Evolutionary conservation across 1,140 invertebrate species (phyloP).

Genomic region (Drosophila subpulchrella): DNA sequence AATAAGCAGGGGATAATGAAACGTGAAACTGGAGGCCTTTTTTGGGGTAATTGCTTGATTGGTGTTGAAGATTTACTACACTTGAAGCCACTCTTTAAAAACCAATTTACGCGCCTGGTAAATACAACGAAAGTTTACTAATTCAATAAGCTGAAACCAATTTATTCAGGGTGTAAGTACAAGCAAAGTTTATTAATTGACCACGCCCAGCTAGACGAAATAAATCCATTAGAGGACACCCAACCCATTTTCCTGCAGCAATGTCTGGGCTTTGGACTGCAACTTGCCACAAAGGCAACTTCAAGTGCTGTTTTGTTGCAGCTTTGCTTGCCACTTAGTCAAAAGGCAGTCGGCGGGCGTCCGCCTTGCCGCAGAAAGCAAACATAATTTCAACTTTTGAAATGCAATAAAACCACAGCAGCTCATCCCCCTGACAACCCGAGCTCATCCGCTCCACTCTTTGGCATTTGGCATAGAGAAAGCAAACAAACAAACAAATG

Average conservation of each 20-base stretch:
- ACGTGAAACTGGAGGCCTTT: constrained; percentile 28
- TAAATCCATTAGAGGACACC: constrained; percentile 33
- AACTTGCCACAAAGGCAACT: constrained; percentile 29
- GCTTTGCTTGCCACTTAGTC: constrained; percentile 57
- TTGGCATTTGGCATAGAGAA: constrained; percentile 3
- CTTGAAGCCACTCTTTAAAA: not conserved
- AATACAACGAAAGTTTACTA: constrained; percentile 23
- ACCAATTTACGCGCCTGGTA: not conserved
- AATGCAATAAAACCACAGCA: constrained; percentile 65
- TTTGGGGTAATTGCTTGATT: constrained; percentile 4
- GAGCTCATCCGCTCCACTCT: not conserved
- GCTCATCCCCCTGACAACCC: constrained; percentile 28
- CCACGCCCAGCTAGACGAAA: constrained; percentile 34
- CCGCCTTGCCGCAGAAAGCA: constrained; percentile 64
- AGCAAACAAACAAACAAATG: constrained; percentile 35
- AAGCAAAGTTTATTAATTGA: constrained; percentile 42
- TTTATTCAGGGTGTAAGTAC: constrained; percentile 36
- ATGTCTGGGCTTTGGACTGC: constrained; percentile 22
- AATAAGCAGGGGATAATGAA: constrained; percentile 44
- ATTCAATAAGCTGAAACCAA: constrained; percentile 26
- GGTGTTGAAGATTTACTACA: not conserved
- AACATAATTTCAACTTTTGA: constrained; percentile 74
- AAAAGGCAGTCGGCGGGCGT: constrained; percentile 51
- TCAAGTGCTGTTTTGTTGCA: constrained; percentile 38
- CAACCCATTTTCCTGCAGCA: constrained; percentile 8